Evolutionary conservation across 2,888 invertebrate genomes (phyloP).

Genomic region (Pollenia labialis): DNA sequence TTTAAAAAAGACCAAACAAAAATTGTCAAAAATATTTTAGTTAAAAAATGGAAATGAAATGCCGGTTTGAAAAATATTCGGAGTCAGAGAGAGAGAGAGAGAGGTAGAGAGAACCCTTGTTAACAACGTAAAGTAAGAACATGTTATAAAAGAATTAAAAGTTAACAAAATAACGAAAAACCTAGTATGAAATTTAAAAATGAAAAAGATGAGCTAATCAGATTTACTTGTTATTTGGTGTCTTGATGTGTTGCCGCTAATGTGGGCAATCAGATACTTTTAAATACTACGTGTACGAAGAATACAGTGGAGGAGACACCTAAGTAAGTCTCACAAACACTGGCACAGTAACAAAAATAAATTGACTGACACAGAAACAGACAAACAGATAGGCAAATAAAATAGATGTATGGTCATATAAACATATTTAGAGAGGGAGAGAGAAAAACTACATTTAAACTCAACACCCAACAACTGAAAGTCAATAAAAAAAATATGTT

Average conservation of each 20-base stretch:
- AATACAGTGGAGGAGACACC: background rate
- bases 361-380: slow-evolving; percentile 3
- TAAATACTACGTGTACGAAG: slow-evolving; percentile 23
- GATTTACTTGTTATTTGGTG: slow-evolving; percentile 63
- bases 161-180: slow-evolving; percentile 11
- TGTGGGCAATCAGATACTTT: slow-evolving; percentile 52
- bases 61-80: too few species aligned
- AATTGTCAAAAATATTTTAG: slow-evolving; percentile 7
- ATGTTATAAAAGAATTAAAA: background rate
- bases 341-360: slow-evolving; percentile 19
- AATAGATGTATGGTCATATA: background rate
- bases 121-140: background rate
- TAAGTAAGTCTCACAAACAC: slow-evolving; percentile 27
- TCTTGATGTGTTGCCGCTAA: slow-evolving; percentile 62
- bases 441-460: background rate
- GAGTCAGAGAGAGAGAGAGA: too few species aligned
- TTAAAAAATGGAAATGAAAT: background rate
- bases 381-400: background rate
- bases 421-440: background rate
- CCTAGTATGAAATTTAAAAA: slow-evolving; percentile 10
- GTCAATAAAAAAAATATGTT: slow-evolving; percentile 26
- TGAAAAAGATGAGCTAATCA: slow-evolving; percentile 67
- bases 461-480: slow-evolving; percentile 13
- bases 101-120: too few species aligned
- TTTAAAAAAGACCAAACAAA: background rate